Evolutionary conservation across 2,797 vertebrate genomes (phyloP).

Genomic region (Malurus leucopterus): DNA sequence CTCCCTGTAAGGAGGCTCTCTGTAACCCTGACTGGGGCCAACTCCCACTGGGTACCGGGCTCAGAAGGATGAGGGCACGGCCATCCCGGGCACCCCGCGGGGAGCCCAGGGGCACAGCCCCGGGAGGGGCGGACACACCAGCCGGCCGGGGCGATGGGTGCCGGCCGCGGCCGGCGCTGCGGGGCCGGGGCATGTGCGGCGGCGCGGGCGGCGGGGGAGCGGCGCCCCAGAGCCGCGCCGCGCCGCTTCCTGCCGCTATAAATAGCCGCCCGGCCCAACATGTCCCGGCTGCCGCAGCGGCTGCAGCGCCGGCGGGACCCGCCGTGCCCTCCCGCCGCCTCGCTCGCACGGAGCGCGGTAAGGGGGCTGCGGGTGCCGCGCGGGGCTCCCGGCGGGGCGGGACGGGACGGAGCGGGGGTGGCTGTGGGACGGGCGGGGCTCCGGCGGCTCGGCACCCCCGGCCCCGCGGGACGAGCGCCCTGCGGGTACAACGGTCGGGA

Average conservation of each 20-base stretch:
- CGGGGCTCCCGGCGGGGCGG: background rate
- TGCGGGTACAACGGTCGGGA: background rate
- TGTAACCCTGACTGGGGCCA: background rate
- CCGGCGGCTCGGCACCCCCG: background rate
- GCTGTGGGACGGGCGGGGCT: background rate
- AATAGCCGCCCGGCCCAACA: slow-evolving; percentile 54
- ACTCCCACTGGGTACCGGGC: background rate
- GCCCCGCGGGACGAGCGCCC: background rate
- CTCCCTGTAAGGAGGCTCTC: background rate
- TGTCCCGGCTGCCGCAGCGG: slow-evolving; percentile 42
- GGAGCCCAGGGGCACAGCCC: background rate
- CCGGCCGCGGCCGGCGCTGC: background rate
- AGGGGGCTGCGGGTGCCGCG: background rate
- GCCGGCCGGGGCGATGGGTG: background rate
- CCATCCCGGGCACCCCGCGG: background rate
- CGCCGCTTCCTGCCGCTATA: slow-evolving; percentile 50
- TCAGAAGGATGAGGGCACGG: background rate
- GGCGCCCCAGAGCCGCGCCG: slow-evolving; percentile 49
- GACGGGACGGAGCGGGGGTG: no score
- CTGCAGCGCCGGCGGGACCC: background rate
- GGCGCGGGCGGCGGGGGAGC: slow-evolving; percentile 54
- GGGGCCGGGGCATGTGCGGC: background rate
- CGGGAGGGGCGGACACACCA: background rate
- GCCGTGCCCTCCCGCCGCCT: background rate
- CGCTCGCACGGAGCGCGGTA: background rate